A percentile compares a stretch with the other conserved stretches of the same genome.
These are phyloP conservation scores for Drosophila anceps DNA, from an alignment of 2,888 invertebrate species.

Conservation along the genomic window DNA sequence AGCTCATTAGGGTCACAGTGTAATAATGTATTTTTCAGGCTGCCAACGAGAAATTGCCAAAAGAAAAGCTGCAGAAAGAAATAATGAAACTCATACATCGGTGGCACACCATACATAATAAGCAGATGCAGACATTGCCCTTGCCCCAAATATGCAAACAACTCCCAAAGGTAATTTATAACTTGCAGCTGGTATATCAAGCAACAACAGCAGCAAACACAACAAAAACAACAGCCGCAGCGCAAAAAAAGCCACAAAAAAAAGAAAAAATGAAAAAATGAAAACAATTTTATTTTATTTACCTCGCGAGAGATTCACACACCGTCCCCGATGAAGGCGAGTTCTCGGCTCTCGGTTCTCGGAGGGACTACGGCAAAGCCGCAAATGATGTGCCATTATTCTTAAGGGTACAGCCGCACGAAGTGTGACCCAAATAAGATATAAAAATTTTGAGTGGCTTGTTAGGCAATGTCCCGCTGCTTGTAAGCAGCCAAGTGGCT, in stretches of 20 bases:
- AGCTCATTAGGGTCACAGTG: constrained; percentile 65
- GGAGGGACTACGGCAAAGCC: constrained; percentile 62
- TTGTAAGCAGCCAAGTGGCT: constrained; percentile 48
- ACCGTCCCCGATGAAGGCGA: constrained; percentile 31
- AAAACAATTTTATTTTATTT: constrained; percentile 82
- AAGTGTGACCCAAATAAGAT: constrained; percentile 82
- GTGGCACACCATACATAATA: constrained; percentile 27
- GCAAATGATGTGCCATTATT: constrained; percentile 83
- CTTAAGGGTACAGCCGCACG: constrained; percentile 76
- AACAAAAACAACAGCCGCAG: constrained; percentile 14
- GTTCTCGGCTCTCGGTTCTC: constrained; percentile 16
- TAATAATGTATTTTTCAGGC: constrained; percentile 56
- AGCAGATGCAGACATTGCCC: constrained; percentile 35
- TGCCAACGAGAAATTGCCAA: constrained; percentile 13
- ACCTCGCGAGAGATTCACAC: constrained; percentile 77
- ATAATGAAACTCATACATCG: constrained; percentile 29
- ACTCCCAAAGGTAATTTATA: constrained; percentile 72
- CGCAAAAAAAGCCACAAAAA: constrained; percentile 7
- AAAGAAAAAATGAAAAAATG: constrained; percentile 57
- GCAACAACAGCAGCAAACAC: constrained; percentile 17
- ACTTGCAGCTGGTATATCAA: constrained; percentile 55
- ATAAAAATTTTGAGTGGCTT: constrained; percentile 74
- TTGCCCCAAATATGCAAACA: constrained; percentile 53
- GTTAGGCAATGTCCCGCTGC: constrained; percentile 64
- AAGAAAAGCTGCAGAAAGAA: background rate